Percentiles rank a stretch among this genome's conserved stretches.
Conservation (phyloP, 2,113 vertebrate genomes). For the Macrotis lagotis region DNA sequence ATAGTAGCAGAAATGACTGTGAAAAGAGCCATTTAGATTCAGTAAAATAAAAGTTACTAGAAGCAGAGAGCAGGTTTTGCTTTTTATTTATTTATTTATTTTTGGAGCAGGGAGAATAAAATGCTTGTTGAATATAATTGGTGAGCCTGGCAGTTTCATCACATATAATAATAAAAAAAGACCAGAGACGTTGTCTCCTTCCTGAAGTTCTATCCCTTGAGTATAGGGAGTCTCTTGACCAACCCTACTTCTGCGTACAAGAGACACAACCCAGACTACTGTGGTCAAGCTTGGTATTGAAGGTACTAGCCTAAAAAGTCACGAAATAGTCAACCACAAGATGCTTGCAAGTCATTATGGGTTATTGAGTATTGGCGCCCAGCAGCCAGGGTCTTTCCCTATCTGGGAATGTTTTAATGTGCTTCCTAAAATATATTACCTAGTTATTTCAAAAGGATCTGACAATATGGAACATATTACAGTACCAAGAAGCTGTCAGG, state of each 20-base stretch:
- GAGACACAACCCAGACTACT: background rate
- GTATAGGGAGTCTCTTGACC: background rate
- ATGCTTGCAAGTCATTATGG: background rate
- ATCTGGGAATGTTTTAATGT: slow-evolving; percentile 42
- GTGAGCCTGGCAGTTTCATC: background rate
- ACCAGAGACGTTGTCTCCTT: background rate
- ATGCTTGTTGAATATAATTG: background rate
- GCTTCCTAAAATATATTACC: slow-evolving; percentile 75
- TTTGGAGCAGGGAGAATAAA: background rate
- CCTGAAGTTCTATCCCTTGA: background rate
- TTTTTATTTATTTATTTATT: no score
- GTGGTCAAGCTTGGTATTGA: background rate
- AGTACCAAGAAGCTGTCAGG: slow-evolving; percentile 77
- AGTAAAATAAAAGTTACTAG: background rate
- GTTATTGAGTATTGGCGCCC: background rate
- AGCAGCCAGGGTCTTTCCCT: slow-evolving; percentile 33
- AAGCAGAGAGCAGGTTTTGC: background rate
- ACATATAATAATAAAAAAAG: background rate
- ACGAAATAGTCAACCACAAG: background rate
- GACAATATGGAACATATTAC: slow-evolving; percentile 80
- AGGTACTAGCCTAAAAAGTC: background rate
- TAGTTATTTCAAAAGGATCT: slow-evolving; percentile 72
- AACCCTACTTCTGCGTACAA: background rate
- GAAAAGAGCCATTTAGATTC: background rate
- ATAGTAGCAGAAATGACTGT: background rate